Conservation (phyloP, 2,113 vertebrate species). For the Dissostichus mawsoni region DNA sequence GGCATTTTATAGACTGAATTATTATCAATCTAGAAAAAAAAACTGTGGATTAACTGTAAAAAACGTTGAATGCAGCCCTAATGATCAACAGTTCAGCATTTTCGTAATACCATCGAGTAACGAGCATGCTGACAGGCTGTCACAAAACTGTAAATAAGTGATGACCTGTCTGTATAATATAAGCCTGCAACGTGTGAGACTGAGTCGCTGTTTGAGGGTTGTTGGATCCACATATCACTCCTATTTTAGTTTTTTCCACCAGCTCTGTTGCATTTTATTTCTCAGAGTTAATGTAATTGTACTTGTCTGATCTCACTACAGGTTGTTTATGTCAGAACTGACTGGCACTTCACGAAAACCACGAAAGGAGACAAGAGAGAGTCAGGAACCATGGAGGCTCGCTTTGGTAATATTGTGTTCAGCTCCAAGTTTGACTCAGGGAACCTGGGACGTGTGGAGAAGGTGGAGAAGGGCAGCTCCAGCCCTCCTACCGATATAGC, state of each 20-base stretch:
- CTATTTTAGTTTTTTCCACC: background rate
- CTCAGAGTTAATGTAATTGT: background rate
- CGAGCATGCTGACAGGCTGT: background rate
- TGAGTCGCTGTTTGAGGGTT: background rate
- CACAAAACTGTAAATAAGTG: background rate
- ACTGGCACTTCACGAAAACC: constrained; percentile 3
- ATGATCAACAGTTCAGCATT: background rate
- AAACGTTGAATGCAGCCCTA: too few relatives aligned
- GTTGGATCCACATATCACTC: background rate
- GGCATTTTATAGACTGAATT: too few relatives aligned
- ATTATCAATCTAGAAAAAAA: too few relatives aligned
- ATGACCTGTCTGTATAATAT: background rate
- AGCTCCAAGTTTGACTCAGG: constrained; percentile 96
- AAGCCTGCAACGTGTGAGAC: background rate
- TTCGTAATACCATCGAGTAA: background rate
- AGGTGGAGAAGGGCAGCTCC: constrained; percentile 77
- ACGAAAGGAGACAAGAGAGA: constrained; percentile 17
- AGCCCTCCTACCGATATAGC: constrained; percentile 62
- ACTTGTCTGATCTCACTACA: constrained; percentile 6
- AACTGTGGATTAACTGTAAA: too few relatives aligned
- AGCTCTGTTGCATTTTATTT: background rate
- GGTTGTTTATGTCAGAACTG: constrained; percentile 43
- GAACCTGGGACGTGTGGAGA: constrained; percentile 92
- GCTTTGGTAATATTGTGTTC: constrained; percentile 90
- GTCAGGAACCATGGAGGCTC: constrained; percentile 83